Evolutionary conservation across 2,888 invertebrate genomes (phyloP), one percentile per base, ranked within the genome.

Genomic region (Melanophora roralis): DNA sequence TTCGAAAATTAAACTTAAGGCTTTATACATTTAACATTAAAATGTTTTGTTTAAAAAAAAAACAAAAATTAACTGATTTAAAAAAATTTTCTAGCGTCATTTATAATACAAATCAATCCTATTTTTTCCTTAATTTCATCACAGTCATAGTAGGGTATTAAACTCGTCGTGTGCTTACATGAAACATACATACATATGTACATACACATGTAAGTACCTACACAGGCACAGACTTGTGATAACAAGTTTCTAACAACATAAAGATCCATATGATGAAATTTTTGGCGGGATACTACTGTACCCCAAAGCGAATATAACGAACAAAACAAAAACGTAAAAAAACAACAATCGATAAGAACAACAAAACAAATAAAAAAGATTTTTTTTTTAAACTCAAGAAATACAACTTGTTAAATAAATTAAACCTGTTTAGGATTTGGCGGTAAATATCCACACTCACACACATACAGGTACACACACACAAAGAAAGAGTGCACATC

Each of bases 261-360:
- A 12, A 60, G 12, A 32, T 71, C 57, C 64, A 68, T 76, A 76
- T 80, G 76, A 72, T 73, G 72, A 73, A 62, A 74, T 81, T 83
- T 82, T 83, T 83, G 83, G 83, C 83, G 83, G 83, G 83, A 83
- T 82, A 82, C n/a, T n/a, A n/a, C 83, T 83, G 83, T 83, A 83
- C 83, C 78, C 53, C 67, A 65, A 74, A 72, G 62, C 80, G 80
- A 80, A 80, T 68, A 64, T 53, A 34, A 59, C 32, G 80, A 80
- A 80, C 80, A 80, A 80, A 80, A 80, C 80, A 80, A 80, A 80
- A 80, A 80, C 80, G 80, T 80, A 80, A 80, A 79, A 67, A 76
- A 59, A 64, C 51, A 75, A 68, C 68, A n/a, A 68, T 51, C 76
- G 57, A 59, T 80, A 76, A 59, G 43, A 32, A 40, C 36, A 59